A percentile compares a stretch with the other conserved stretches of the same genome.
phyloP scores from a whole-genome alignment of 2,888 invertebrate species.

The Axea sp. region DNA sequence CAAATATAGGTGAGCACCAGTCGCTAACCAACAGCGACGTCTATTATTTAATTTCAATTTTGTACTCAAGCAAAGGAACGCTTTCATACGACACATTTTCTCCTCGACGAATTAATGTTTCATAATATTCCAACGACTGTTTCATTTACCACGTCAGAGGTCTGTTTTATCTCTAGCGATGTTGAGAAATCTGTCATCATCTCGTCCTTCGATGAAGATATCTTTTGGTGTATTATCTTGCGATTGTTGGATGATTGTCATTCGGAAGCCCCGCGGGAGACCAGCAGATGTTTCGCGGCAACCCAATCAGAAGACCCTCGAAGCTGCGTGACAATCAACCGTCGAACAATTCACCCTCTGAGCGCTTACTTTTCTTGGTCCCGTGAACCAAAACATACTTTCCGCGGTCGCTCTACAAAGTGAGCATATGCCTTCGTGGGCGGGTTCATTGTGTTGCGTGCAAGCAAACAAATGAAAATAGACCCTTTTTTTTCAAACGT shows the following conservation, averaged over 20 bases:
- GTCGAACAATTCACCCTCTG: slow-evolving; percentile 78
- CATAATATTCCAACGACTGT: background rate
- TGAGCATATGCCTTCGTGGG: slow-evolving; percentile 76
- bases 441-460: slow-evolving; percentile 73
- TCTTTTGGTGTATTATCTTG: slow-evolving; percentile 78
- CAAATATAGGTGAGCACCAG: slow-evolving; percentile 73
- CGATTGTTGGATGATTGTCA: slow-evolving; percentile 78
- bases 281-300: slow-evolving; percentile 79
- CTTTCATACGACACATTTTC: background rate
- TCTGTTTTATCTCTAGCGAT: background rate
- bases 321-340: slow-evolving; percentile 78
- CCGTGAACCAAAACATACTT: slow-evolving; percentile 67
- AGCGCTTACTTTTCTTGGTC: slow-evolving; percentile 63
- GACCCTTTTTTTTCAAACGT: slow-evolving; percentile 49
- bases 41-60: slow-evolving; percentile 21
- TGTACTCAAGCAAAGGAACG: background rate
- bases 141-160: background rate
- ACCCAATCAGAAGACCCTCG: slow-evolving; percentile 79
- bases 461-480: slow-evolving; percentile 64
- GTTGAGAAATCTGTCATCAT: slow-evolving; percentile 65
- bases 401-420: slow-evolving; percentile 67
- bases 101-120: slow-evolving; percentile 18
- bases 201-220: slow-evolving; percentile 73
- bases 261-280: slow-evolving; percentile 78
- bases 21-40: slow-evolving; percentile 67